Percentiles rank a stretch among this genome's conserved stretches.
These are phyloP conservation scores for Drosophila greeni DNA, from an alignment of 2,888 invertebrate genomes.

Conservation along the genomic window DNA sequence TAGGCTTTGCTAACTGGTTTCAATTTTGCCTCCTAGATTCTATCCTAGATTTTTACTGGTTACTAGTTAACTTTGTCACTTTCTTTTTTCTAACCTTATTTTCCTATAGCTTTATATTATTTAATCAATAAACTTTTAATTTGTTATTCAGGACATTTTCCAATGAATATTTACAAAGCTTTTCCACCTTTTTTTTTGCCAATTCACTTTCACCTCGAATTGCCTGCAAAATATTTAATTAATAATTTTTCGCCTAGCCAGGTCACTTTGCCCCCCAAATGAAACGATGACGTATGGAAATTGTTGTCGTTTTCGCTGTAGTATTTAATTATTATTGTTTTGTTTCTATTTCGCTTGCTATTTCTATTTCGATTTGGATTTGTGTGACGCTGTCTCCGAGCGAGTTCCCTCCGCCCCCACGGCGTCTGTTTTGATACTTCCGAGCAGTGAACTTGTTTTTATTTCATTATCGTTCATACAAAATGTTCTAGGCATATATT, in stretches of 20 bases:
- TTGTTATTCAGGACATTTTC: not conserved
- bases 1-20: not conserved
- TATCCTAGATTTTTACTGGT: not conserved
- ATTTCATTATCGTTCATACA: constrained; percentile 55
- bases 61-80: not conserved
- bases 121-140: not conserved
- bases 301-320: constrained; percentile 30
- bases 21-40: not conserved
- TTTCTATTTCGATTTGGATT: constrained; percentile 41
- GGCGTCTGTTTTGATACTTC: constrained; percentile 51
- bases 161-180: not conserved
- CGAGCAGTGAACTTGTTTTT: constrained; percentile 67
- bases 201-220: constrained; percentile 9
- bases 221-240: constrained; percentile 40
- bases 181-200: constrained; percentile 5
- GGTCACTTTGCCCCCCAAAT: constrained; percentile 18
- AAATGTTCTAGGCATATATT: constrained; percentile 33
- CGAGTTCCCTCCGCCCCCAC: constrained; percentile 7
- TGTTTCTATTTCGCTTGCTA: constrained; percentile 34
- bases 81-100: too few species aligned
- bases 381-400: constrained; percentile 38
- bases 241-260: constrained; percentile 47
- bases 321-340: constrained; percentile 40
- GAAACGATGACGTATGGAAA: constrained; percentile 51
- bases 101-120: not conserved